phyloP scores from a whole-genome alignment of 1,140 invertebrate species.

The Drosophila pallidifrons region DNA sequence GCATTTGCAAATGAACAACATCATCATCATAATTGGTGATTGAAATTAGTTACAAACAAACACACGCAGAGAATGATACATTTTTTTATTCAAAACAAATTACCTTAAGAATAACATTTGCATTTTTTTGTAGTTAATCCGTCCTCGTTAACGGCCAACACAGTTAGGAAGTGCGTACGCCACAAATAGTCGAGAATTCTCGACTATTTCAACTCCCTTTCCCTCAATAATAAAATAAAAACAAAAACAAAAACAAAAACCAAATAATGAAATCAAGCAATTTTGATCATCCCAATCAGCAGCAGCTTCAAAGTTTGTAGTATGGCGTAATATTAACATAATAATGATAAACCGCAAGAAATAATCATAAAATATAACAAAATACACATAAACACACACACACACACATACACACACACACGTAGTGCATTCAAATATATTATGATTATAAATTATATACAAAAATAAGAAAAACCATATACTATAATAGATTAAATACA shows the following conservation, averaged over 20 bases:
- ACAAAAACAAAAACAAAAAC: too few relatives aligned
- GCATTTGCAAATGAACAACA: constrained; percentile 3
- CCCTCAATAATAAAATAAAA: constrained; percentile 10
- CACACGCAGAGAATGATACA: constrained; percentile 6
- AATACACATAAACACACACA: constrained; percentile 19
- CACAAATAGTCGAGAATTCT: constrained; percentile 21
- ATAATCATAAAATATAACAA: background rate
- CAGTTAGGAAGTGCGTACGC: constrained; percentile 40
- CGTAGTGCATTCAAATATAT: constrained; percentile 34
- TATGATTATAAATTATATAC: constrained; percentile 23
- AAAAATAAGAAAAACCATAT: constrained; percentile 4
- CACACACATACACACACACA: background rate
- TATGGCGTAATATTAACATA: constrained; percentile 11
- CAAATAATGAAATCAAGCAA: background rate
- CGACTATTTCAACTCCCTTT: constrained; percentile 37
- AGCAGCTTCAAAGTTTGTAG: constrained; percentile 36
- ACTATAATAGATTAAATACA: constrained; percentile 8
- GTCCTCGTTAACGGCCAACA: constrained; percentile 73
- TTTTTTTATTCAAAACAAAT: constrained; percentile 19
- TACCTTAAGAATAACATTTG: constrained; percentile 59
- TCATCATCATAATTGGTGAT: constrained; percentile 20
- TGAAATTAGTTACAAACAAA: constrained; percentile 34
- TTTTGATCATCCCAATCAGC: constrained; percentile 10
- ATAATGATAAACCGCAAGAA: too few relatives aligned
- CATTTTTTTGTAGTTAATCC: constrained; percentile 82